Percentiles rank a stretch among this genome's conserved stretches.
phyloP scores from a whole-genome alignment of 2,797 vertebrate genomes.

The Pseudotriccus pelzelni region DNA sequence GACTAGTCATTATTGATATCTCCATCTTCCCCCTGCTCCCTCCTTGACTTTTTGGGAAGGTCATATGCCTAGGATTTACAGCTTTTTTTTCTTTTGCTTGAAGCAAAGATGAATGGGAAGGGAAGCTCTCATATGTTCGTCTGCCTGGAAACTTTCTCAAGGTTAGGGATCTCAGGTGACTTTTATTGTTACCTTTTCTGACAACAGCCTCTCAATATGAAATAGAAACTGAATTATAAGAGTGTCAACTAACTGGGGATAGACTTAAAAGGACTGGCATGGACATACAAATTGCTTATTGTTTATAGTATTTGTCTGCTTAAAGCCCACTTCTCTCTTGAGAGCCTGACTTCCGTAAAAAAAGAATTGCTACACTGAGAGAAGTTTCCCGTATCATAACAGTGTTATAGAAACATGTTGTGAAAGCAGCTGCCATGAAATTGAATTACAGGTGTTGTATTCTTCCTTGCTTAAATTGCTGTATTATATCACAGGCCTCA shows the following conservation, averaged over 20 bases:
- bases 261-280: neutral
- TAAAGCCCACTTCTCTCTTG: conserved; percentile 37
- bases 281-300: conserved; percentile 39
- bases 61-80: neutral
- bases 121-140: neutral
- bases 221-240: neutral
- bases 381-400: conserved; percentile 57
- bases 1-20: neutral
- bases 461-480: conserved; percentile 74
- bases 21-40: neutral
- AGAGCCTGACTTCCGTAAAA: conserved; percentile 25
- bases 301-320: conserved; percentile 30
- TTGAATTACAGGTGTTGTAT: conserved; percentile 79
- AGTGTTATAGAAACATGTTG: conserved; percentile 59
- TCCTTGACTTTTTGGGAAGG: conserved; percentile 29
- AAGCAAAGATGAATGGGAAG: conserved; percentile 6
- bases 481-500: conserved; percentile 71
- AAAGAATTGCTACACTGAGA: conserved; percentile 37
- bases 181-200: conserved; percentile 35
- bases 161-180: conserved; percentile 1
- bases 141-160: conserved; percentile 12
- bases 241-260: neutral
- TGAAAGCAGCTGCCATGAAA: conserved; percentile 79
- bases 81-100: neutral
- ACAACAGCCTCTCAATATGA: conserved; percentile 2